These are phyloP conservation scores for Mycogona germanica DNA, from an alignment of 2,888 invertebrate genomes.

Conservation along the genomic window DNA sequence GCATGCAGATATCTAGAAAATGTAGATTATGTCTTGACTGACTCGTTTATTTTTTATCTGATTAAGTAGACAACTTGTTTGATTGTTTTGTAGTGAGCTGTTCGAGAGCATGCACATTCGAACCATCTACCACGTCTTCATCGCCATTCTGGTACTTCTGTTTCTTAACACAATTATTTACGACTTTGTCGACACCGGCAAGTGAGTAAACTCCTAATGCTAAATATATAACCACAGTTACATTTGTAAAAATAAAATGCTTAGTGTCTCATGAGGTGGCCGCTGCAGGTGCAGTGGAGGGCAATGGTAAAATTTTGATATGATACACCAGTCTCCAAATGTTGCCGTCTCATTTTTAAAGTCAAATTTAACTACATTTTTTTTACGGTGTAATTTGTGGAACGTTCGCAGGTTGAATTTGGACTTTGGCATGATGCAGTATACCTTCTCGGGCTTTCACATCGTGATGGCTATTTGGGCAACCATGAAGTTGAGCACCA, in stretches of 20 bases:
- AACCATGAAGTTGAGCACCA: conserved; percentile 34
- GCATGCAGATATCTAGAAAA: too few relatives aligned
- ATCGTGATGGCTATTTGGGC: conserved; percentile 45
- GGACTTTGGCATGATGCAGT: conserved; percentile 46
- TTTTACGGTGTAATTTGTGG: too few relatives aligned
- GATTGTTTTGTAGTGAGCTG: conserved; percentile 42
- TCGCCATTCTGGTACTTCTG: conserved; percentile 57
- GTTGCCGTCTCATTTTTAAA: too few relatives aligned
- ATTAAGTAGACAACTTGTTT: conserved; percentile 20
- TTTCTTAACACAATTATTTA: conserved; percentile 57
- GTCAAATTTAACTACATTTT: too few relatives aligned
- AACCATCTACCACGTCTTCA: conserved; percentile 74
- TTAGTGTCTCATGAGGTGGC: too few relatives aligned
- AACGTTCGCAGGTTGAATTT: conserved; percentile 40
- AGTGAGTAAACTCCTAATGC: conserved; percentile 44
- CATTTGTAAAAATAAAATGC: too few relatives aligned
- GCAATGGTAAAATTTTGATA: too few relatives aligned
- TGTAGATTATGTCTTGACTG: too few relatives aligned
- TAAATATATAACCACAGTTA: too few relatives aligned
- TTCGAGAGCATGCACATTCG: conserved; percentile 63
- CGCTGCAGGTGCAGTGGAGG: too few relatives aligned
- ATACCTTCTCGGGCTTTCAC: conserved; percentile 48
- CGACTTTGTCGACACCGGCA: conserved; percentile 59
- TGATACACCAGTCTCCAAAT: too few relatives aligned
- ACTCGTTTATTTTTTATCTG: too few relatives aligned